Evolutionary conservation across 1,140 invertebrate species (phyloP).

Genomic region (Patella vulgata): DNA sequence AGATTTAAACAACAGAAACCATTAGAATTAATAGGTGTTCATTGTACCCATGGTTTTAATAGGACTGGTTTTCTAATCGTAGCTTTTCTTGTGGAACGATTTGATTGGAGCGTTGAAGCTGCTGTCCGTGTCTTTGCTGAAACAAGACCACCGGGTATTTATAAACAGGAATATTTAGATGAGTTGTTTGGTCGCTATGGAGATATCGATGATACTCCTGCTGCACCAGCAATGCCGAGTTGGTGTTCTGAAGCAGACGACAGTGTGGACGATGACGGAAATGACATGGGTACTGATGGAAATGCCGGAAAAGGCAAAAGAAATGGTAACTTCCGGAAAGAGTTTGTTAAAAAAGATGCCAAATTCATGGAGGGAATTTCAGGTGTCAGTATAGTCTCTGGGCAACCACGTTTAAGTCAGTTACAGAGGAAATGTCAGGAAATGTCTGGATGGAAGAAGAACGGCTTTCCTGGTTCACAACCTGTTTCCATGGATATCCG

Average conservation of each 20-base stretch:
- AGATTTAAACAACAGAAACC: constrained; percentile 83
- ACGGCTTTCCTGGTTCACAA: constrained; percentile 94
- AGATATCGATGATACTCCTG: constrained; percentile 76
- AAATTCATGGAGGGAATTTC: constrained; percentile 67
- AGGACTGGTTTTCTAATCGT: constrained; percentile 93
- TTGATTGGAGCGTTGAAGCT: constrained; percentile 66
- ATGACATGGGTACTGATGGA: constrained; percentile 24
- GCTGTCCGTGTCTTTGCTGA: constrained; percentile 13
- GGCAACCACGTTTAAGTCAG: constrained; percentile 72
- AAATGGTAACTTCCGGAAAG: constrained; percentile 34
- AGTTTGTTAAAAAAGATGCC: constrained; percentile 62
- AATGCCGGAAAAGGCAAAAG: constrained; percentile 8
- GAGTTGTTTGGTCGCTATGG: constrained; percentile 78
- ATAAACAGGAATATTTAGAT: constrained; percentile 76
- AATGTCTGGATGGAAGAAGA: constrained; percentile 84
- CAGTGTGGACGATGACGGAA: constrained; percentile 55
- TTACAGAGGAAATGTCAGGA: constrained; percentile 82
- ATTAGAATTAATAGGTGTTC: constrained; percentile 85
- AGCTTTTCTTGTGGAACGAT: constrained; percentile 86
- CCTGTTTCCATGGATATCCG: constrained; percentile 93
- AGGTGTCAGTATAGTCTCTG: constrained; percentile 57
- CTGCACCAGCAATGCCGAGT: constrained; percentile 80
- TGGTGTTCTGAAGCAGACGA: constrained; percentile 77
- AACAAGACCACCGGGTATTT: constrained; percentile 74
- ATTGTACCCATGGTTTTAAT: constrained; percentile 99